phyloP scores from a whole-genome alignment of 1,140 invertebrate species.

The Cephus cinctus region DNA sequence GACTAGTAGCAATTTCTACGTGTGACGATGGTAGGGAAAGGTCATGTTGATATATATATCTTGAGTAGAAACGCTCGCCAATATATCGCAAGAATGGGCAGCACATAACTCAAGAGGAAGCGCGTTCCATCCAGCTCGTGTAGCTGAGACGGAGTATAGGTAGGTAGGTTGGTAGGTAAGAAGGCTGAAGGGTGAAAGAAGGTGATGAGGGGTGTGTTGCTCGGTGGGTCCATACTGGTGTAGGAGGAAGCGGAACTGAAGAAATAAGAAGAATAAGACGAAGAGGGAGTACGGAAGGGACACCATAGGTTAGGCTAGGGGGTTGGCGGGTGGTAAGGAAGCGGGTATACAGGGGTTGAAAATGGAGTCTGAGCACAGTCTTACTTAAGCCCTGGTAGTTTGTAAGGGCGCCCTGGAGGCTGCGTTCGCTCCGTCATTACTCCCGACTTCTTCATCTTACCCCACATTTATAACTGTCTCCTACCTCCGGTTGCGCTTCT shows the following conservation, averaged over 20 bases:
- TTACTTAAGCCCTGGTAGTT: constrained; percentile 7
- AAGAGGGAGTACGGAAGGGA: too few species aligned
- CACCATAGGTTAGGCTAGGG: not conserved
- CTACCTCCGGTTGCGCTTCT: not conserved
- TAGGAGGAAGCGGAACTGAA: too few species aligned
- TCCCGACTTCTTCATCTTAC: constrained; percentile 4
- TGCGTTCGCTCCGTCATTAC: constrained; percentile 6
- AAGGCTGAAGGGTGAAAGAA: not conserved
- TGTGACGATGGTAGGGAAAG: too few species aligned
- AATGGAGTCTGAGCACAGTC: constrained; percentile 2
- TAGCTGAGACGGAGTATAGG: too few species aligned
- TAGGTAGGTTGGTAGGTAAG: not conserved
- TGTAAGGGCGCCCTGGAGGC: not conserved
- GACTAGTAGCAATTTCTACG: too few species aligned
- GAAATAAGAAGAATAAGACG: too few species aligned
- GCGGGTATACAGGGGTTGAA: not conserved
- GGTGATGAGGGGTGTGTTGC: not conserved
- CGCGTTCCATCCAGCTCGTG: too few species aligned
- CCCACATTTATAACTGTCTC: constrained; percentile 2
- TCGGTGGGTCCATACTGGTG: too few species aligned
- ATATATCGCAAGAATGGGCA: not conserved
- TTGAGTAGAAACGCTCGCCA: not conserved
- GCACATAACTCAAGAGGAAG: too few species aligned
- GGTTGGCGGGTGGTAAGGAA: not conserved
- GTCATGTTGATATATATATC: constrained; percentile 1